Evolutionary conservation across 1,140 invertebrate genomes (phyloP).

Genomic region (Panulirus ornatus): DNA sequence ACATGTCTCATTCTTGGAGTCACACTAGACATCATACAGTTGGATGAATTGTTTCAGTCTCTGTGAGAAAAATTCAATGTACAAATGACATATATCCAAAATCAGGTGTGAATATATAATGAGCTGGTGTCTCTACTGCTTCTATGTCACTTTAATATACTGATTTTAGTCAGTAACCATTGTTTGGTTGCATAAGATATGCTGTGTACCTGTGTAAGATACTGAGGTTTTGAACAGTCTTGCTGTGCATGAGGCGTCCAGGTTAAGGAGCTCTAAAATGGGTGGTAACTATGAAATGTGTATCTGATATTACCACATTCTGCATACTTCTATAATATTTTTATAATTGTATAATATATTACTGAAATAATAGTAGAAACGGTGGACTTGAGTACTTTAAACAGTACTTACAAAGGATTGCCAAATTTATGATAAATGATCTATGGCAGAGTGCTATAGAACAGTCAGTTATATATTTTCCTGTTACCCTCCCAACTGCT

Average conservation of each 20-base stretch:
- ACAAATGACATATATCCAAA: neutral
- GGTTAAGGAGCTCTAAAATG: neutral
- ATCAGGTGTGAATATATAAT: neutral
- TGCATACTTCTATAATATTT: neutral
- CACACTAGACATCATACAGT: neutral
- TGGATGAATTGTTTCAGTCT: neutral
- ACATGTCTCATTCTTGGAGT: neutral
- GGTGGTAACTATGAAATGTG: neutral
- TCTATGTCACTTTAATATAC: conserved; percentile 11
- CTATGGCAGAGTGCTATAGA: neutral
- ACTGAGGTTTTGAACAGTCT: neutral
- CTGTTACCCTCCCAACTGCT: neutral
- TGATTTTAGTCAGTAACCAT: conserved; percentile 1
- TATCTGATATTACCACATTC: neutral
- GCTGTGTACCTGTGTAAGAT: conserved; percentile 1
- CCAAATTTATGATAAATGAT: no score
- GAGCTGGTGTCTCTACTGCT: neutral
- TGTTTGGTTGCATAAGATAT: conserved; percentile 7
- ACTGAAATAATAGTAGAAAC: neutral
- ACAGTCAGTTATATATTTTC: neutral
- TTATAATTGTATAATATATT: neutral
- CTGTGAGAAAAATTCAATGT: neutral
- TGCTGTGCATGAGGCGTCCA: conserved; percentile 12
- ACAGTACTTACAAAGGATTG: no score
- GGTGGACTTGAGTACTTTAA: neutral